Percentiles rank a stretch among this genome's conserved stretches.
phyloP scores from a whole-genome alignment of 2,888 invertebrate genomes.

The Anticlea derivata region DNA sequence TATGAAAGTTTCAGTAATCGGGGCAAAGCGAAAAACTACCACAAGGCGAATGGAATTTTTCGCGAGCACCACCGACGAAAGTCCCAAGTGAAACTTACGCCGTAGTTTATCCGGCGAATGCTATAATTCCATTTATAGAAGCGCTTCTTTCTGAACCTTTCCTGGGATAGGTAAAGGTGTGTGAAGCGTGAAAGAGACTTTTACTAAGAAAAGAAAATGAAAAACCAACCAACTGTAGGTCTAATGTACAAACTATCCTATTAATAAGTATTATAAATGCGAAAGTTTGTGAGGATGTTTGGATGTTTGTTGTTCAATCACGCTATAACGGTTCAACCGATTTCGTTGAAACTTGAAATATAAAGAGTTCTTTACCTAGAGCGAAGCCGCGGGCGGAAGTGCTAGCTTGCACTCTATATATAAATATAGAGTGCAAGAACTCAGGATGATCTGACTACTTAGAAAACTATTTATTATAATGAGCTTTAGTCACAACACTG shows the following conservation, averaged over 20 bases:
- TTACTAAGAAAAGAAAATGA: neutral
- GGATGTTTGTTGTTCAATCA: no score
- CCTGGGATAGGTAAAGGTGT: neutral
- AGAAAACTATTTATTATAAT: slow-evolving; percentile 10
- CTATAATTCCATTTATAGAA: slow-evolving; percentile 6
- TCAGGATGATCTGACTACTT: neutral
- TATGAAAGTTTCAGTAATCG: slow-evolving; percentile 53
- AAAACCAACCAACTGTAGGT: neutral
- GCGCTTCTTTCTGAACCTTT: slow-evolving; percentile 7
- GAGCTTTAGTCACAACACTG: slow-evolving; percentile 17
- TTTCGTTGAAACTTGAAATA: no score
- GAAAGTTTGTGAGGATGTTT: no score
- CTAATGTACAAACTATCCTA: no score
- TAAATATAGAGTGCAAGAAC: neutral
- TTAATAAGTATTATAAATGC: no score
- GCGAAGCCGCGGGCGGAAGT: no score
- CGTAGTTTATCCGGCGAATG: slow-evolving; percentile 16
- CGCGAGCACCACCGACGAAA: slow-evolving; percentile 29
- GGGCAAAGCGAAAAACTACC: slow-evolving; percentile 59
- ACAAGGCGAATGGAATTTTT: slow-evolving; percentile 38
- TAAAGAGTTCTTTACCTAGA: no score
- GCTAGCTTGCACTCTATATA: no score
- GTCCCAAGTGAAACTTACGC: slow-evolving; percentile 36
- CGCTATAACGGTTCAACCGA: no score
- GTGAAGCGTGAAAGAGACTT: neutral